phyloP scores from a whole-genome alignment of 1,140 invertebrate species.

The Gryon sp. region DNA sequence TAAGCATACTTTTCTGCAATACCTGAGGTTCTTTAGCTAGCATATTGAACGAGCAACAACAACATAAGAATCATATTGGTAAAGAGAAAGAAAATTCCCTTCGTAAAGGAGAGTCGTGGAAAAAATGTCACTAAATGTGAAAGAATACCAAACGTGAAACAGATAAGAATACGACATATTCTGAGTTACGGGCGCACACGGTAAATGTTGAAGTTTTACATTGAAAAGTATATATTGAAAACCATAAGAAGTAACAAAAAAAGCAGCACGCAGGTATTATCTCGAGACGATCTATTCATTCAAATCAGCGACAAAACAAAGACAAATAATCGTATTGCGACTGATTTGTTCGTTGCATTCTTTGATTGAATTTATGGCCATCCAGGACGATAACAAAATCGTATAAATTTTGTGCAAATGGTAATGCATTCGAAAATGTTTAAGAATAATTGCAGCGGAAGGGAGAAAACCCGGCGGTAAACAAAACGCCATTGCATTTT shows the following conservation, averaged over 20 bases:
- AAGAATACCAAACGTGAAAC: slow-evolving; percentile 26
- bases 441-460: slow-evolving; percentile 20
- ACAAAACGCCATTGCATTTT: not conserved
- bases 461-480: not conserved
- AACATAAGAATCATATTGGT: slow-evolving; percentile 12
- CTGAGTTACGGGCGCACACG: not conserved
- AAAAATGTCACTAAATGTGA: slow-evolving; percentile 52
- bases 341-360: slow-evolving; percentile 34
- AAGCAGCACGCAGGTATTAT: not conserved
- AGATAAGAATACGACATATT: slow-evolving; percentile 42
- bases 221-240: slow-evolving; percentile 1
- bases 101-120: slow-evolving; percentile 31
- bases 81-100: slow-evolving; percentile 15
- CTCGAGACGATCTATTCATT: slow-evolving; percentile 4
- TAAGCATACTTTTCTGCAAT: slow-evolving; percentile 9
- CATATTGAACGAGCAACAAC: slow-evolving; percentile 2
- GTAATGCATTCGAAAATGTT: slow-evolving; percentile 2
- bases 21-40: slow-evolving; percentile 1
- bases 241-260: not conserved
- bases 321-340: slow-evolving; percentile 14
- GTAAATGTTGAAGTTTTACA: not conserved
- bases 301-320: slow-evolving; percentile 5
- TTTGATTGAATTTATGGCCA: slow-evolving; percentile 17
- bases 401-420: slow-evolving; percentile 7
- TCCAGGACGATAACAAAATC: slow-evolving; percentile 1